Percentiles rank a stretch among this genome's conserved stretches.
Evolutionary conservation across 2,888 invertebrate genomes (phyloP).

Genomic region (Meghimatium bilineatum): DNA sequence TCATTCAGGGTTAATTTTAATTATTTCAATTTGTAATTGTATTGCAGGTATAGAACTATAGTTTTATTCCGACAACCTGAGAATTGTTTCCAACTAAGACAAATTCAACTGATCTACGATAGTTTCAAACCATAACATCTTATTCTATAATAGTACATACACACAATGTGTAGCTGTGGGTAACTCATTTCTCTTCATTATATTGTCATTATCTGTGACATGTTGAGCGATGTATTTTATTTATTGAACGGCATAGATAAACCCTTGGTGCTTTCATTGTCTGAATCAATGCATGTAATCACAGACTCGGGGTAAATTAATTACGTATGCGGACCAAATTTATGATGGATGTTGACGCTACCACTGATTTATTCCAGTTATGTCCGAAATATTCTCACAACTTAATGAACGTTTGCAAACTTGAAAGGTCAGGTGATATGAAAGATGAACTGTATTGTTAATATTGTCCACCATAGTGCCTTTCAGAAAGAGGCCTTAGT

Average conservation of each 20-base stretch:
- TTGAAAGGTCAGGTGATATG: neutral
- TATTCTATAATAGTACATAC: neutral
- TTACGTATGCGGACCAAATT: slow-evolving; percentile 32
- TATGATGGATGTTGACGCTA: neutral
- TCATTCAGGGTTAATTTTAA: neutral
- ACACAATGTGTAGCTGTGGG: neutral
- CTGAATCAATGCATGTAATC: slow-evolving; percentile 3
- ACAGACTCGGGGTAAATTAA: neutral
- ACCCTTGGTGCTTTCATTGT: slow-evolving; percentile 49
- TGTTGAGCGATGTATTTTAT: slow-evolving; percentile 35
- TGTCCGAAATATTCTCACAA: slow-evolving; percentile 6
- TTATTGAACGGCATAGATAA: slow-evolving; percentile 35
- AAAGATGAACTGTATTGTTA: neutral
- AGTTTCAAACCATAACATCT: neutral
- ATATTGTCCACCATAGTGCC: slow-evolving; percentile 24
- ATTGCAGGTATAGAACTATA: no score
- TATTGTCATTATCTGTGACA: neutral
- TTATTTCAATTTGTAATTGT: neutral
- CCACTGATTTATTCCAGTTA: slow-evolving; percentile 15
- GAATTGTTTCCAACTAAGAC: neutral
- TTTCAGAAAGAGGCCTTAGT: slow-evolving; percentile 40
- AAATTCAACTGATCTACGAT: neutral
- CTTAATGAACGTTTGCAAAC: no score
- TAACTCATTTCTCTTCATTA: neutral
- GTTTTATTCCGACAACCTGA: no score